Percentiles rank a stretch among this genome's conserved stretches.
Conservation (phyloP, 2,797 vertebrate species). For the Cuniculus paca region DNA sequence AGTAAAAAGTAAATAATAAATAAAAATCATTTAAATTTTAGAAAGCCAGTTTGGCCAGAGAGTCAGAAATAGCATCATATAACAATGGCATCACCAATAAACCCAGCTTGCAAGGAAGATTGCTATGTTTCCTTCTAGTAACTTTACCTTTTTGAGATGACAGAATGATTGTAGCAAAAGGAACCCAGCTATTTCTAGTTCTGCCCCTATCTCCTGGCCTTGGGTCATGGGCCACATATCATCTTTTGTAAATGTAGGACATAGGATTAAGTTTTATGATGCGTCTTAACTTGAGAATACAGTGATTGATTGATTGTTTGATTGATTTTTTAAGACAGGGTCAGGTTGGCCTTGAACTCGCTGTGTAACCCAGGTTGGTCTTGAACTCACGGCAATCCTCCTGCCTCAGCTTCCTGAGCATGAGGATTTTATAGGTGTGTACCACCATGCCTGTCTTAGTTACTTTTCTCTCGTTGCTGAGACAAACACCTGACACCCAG, state of each 20-base stretch:
- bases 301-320: not conserved
- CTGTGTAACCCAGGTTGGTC: not conserved
- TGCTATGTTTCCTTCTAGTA: not conserved
- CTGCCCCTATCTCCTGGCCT: not conserved
- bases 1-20: not conserved
- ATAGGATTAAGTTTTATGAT: not conserved
- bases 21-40: not conserved
- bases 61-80: not conserved
- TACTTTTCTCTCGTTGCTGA: too few relatives aligned
- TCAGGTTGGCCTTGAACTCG: not conserved
- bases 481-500: too few relatives aligned
- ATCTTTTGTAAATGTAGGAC: not conserved
- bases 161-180: not conserved
- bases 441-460: too few relatives aligned
- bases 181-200: not conserved
- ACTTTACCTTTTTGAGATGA: not conserved
- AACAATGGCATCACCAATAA: not conserved
- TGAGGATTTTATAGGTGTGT: too few relatives aligned
- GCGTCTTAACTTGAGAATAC: not conserved
- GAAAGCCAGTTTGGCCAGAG: not conserved
- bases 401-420: not conserved
- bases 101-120: not conserved
- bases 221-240: not conserved
- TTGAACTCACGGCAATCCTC: not conserved
- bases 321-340: not conserved